Conservation (phyloP, 2,888 invertebrate species). For the Coelogynopora nodosa region DNA sequence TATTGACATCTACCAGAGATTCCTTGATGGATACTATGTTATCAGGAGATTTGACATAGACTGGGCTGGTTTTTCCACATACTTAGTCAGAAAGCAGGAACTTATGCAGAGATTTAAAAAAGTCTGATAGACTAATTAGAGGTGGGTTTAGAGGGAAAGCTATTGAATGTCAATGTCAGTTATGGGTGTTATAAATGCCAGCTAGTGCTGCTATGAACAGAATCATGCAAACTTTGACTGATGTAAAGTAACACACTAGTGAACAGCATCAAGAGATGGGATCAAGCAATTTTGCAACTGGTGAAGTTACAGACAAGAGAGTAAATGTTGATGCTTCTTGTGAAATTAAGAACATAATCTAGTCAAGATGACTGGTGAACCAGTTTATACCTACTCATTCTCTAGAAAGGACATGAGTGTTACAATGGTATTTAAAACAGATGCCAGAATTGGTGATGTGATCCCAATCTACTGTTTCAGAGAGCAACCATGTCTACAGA, state of each 20-base stretch:
- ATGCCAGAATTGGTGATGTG: too few species aligned
- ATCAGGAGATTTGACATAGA: not conserved
- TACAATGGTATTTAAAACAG: too few species aligned
- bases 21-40: not conserved
- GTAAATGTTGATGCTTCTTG: too few species aligned
- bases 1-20: not conserved
- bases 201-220: not conserved
- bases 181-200: not conserved
- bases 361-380: too few species aligned
- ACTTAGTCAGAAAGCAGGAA: not conserved
- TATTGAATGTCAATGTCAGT: not conserved
- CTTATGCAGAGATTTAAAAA: not conserved
- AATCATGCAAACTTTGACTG: not conserved
- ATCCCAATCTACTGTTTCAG: too few species aligned
- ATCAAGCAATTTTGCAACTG: too few species aligned
- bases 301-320: too few species aligned
- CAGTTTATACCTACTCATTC: too few species aligned
- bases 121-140: not conserved
- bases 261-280: not conserved
- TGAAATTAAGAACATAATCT: too few species aligned
- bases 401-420: too few species aligned
- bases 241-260: not conserved
- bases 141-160: not conserved
- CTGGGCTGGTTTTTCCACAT: not conserved
- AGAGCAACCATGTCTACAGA: too few species aligned